These are phyloP conservation scores for Trichomalopsis sarcophagae DNA, from an alignment of 1,140 invertebrate species.

Conservation along the genomic window DNA sequence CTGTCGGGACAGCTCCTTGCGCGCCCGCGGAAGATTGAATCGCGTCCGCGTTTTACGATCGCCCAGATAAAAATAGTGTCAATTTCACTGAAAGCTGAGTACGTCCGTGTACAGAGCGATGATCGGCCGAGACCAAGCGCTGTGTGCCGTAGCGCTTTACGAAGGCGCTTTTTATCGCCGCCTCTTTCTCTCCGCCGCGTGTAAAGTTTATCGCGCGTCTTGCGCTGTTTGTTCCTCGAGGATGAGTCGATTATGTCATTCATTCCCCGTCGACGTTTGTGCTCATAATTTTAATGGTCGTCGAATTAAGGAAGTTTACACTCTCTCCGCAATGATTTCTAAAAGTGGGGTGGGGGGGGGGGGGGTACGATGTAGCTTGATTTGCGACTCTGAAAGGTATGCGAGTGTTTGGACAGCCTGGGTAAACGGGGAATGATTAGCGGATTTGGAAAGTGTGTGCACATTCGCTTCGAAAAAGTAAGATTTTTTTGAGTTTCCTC, in stretches of 20 bases:
- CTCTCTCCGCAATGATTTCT: not conserved
- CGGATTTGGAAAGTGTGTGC: too few species aligned
- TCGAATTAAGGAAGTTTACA: not conserved
- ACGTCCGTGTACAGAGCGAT: not conserved
- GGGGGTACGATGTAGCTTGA: too few species aligned
- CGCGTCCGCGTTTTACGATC: not conserved
- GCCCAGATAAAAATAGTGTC: conserved; percentile 13
- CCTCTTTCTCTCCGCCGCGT: too few species aligned
- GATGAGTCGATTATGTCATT: not conserved
- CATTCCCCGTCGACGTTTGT: not conserved
- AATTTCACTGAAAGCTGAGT: conserved; percentile 17
- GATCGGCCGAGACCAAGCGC: not conserved
- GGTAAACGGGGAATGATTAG: too few species aligned
- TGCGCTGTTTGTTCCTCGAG: not conserved
- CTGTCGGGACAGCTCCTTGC: not conserved
- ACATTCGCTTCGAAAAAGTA: too few species aligned
- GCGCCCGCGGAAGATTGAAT: conserved; percentile 24
- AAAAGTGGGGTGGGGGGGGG: too few species aligned
- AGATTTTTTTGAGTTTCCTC: too few species aligned
- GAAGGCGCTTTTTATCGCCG: not conserved
- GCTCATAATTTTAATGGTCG: not conserved
- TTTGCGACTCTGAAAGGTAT: too few species aligned
- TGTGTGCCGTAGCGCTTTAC: not conserved
- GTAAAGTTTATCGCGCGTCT: too few species aligned
- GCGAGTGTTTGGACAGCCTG: too few species aligned